Base-by-base conservation (phyloP, 2,888 invertebrate genomes). In the Spatulosminthurus flaviceps region DNA sequence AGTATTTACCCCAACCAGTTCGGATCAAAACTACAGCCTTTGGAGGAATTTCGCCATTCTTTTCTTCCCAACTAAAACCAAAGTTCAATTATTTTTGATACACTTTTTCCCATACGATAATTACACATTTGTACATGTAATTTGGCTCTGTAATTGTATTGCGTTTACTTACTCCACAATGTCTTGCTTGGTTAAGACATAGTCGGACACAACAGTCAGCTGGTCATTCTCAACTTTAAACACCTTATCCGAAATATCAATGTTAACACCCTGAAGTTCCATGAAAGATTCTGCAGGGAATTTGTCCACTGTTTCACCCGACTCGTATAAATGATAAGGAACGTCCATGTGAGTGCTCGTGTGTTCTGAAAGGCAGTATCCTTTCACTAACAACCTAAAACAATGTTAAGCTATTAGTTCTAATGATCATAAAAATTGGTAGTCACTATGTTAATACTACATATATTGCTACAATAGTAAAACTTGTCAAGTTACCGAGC, bases 341-440 rank as follows among this genome's bases (percentile, higher is more conserved):
- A 92, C 91, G 83, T 92, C 92, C 9, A 92, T 81, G 83, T 92
- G 92, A 0, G 92, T 92, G 0, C 91, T 91, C 0, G 90, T 90
- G 85, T 92, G 92, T 83, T 92, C 92, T 0, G 89, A 88, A 0
- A 81, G 81, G 60, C 84, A 84, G 26, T 83, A 82, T n/a, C 81
- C 82, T 19, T 77, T 64, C 2, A 81, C 80, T 16, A 80, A 77
- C 13, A 78, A 26, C 81, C 82, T 82, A n/a, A n/a, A n/a, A n/a
- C n/a, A n/a, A n/a, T n/a, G n/a, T n/a, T n/a, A n/a, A n/a, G n/a
- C n/a, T n/a, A n/a, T n/a, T n/a, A n/a, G n/a, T n/a, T n/a, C n/a
- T n/a, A n/a, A n/a, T n/a, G 76, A 16, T 70, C 24, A 69, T 41
- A 61, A 26, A 66, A 29, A 16, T 76, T 26, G 41, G 43, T 13